Evolutionary conservation across 2,888 invertebrate genomes (phyloP).

Genomic region (Oscheius sp.): DNA sequence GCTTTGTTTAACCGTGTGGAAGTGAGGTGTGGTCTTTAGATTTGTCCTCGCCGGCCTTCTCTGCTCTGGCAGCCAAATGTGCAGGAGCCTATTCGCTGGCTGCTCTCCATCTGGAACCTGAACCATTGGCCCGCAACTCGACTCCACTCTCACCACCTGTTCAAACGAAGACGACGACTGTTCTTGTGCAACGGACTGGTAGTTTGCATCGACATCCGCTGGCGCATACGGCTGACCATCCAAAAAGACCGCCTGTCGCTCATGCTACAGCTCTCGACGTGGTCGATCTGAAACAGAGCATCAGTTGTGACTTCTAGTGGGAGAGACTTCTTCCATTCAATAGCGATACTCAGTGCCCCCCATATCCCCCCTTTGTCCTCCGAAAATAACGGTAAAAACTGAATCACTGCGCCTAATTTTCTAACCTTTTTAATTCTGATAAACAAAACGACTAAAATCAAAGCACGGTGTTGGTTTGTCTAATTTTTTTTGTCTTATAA

Average conservation of each 20-base stretch:
- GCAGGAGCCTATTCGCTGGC: constrained; percentile 56
- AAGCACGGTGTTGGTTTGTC: too few species aligned
- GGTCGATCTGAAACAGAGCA: constrained; percentile 47
- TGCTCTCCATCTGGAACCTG: constrained; percentile 53
- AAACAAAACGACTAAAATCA: too few species aligned
- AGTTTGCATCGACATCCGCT: constrained; percentile 49
- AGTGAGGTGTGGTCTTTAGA: constrained; percentile 31
- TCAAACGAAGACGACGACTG: background rate
- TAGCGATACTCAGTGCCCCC: too few species aligned
- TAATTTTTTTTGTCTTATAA: too few species aligned
- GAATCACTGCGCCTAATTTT: background rate
- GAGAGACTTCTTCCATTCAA: too few species aligned
- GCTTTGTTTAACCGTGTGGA: constrained; percentile 29
- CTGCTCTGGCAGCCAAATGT: constrained; percentile 52
- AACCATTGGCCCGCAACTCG: constrained; percentile 19
- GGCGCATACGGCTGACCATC: constrained; percentile 55
- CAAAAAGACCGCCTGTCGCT: constrained; percentile 42
- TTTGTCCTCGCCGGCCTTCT: constrained; percentile 42
- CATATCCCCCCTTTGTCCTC: background rate
- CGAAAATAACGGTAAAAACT: background rate
- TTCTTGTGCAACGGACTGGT: constrained; percentile 38
- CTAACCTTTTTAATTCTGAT: background rate
- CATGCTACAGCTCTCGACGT: constrained; percentile 39
- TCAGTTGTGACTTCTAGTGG: constrained; percentile 55
- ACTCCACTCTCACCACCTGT: background rate